Evolutionary conservation across 23 tunicate genomes (phyloP).

Genomic region (Trididemnum miniatum): DNA sequence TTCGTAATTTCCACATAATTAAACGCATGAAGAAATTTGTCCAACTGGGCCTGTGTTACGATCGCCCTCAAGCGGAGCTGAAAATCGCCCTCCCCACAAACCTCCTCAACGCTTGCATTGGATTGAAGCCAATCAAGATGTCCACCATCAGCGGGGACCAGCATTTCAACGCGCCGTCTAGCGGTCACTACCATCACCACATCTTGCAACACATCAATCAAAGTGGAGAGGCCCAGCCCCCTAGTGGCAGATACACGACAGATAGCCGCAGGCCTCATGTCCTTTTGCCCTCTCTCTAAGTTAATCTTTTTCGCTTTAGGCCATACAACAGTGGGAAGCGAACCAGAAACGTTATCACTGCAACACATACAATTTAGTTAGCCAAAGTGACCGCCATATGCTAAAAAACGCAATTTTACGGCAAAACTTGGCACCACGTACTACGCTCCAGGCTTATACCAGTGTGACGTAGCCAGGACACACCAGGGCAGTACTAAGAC

Average conservation of each 20-base stretch:
- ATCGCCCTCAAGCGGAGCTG: constrained; percentile 21
- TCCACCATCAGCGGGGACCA: constrained; percentile 57
- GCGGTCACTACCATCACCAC: constrained; percentile 50
- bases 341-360: not conserved
- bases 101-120: constrained; percentile 33
- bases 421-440: too few species aligned
- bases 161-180: constrained; percentile 16
- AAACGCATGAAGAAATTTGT: constrained; percentile 22
- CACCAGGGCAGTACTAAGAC: too few species aligned
- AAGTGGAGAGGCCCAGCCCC: constrained; percentile 40
- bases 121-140: constrained; percentile 60
- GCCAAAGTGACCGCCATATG: too few species aligned
- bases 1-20: constrained; percentile 14
- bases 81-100: constrained; percentile 37
- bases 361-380: not conserved
- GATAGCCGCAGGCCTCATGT: constrained; percentile 41
- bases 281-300: constrained; percentile 4
- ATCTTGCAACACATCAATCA: constrained; percentile 45
- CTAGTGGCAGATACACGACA: constrained; percentile 52
- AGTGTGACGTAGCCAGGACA: too few species aligned
- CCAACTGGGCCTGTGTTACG: constrained; percentile 32
- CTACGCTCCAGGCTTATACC: too few species aligned
- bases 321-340: constrained; percentile 4
- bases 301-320: constrained; percentile 1
- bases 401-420: too few species aligned